Percentiles rank a stretch among this genome's conserved stretches.
Evolutionary conservation across 2,113 vertebrate species (phyloP).

Genomic region (Trematocara nigrifrons): DNA sequence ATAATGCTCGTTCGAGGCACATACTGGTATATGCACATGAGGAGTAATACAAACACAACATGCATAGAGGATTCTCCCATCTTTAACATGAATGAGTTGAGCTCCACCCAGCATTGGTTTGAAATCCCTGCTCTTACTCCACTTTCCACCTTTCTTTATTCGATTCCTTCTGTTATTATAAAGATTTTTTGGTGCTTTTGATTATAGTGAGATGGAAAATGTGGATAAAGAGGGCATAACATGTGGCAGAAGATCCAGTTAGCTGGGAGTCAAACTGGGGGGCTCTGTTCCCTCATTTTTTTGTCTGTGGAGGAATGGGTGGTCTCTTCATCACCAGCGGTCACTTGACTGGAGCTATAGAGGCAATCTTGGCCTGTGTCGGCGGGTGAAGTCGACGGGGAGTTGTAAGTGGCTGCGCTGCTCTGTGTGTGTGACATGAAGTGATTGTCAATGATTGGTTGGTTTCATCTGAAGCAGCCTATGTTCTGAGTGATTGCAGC

Average conservation of each 20-base stretch:
- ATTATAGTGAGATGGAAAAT: background rate
- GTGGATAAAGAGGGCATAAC: background rate
- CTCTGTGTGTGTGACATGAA: background rate
- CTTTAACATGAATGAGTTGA: background rate
- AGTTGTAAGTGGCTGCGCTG: background rate
- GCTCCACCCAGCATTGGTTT: rapidly evolving
- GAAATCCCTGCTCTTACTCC: background rate
- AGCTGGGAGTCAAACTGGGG: background rate
- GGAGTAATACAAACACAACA: background rate
- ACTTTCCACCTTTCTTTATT: background rate
- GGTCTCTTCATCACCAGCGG: background rate
- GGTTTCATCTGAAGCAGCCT: background rate
- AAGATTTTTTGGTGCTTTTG: background rate
- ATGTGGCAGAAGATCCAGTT: background rate
- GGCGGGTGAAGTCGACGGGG: background rate
- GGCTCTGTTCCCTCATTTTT: background rate
- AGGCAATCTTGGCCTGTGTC: background rate
- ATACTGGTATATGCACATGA: background rate
- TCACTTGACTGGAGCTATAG: background rate
- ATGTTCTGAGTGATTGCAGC: background rate
- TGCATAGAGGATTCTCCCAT: background rate
- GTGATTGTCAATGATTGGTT: background rate
- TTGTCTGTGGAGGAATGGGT: background rate
- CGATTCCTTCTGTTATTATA: background rate
- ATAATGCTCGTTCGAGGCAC: background rate